Evolutionary conservation across 2,797 vertebrate genomes (phyloP).

Genomic region (Oceanodroma leucorhoa): DNA sequence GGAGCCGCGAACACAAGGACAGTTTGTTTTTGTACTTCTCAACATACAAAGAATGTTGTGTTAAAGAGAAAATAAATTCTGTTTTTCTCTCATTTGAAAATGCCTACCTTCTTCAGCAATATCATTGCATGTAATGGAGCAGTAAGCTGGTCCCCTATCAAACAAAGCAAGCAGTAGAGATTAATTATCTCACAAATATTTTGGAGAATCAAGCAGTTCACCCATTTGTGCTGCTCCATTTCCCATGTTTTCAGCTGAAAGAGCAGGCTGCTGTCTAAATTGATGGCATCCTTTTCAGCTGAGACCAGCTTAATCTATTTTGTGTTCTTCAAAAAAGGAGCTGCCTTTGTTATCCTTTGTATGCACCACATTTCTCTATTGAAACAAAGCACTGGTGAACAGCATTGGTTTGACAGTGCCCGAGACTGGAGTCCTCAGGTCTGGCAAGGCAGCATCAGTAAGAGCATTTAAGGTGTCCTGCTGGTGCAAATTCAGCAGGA

Average conservation of each 20-base stretch:
- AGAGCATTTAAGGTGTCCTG: background rate
- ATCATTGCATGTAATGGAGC: conserved; percentile 45
- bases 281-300: conserved; percentile 57
- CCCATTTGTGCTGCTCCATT: conserved; percentile 63
- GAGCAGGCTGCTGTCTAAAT: conserved; percentile 59
- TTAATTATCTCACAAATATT: conserved; percentile 68
- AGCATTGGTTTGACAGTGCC: conserved; percentile 17
- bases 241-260: conserved; percentile 65
- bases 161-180: conserved; percentile 51
- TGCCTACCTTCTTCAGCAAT: conserved; percentile 19
- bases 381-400: conserved; percentile 55
- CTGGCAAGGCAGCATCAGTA: conserved; percentile 14
- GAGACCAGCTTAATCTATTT: conserved; percentile 60
- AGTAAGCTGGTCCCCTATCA: conserved; percentile 47
- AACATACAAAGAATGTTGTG: conserved; percentile 52
- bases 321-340: conserved; percentile 39
- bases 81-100: conserved; percentile 33
- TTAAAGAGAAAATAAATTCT: conserved; percentile 54
- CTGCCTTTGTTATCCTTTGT: conserved; percentile 46
- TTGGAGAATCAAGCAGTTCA: conserved; percentile 57
- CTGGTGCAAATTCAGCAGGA: background rate
- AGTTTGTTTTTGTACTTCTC: conserved; percentile 44
- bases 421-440: conserved; percentile 23
- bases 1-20: conserved; percentile 28
- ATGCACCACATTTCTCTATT: conserved; percentile 23